These are phyloP conservation scores for Hipposideros larvatus DNA, from an alignment of 2,797 vertebrate species.

Conservation along the genomic window DNA sequence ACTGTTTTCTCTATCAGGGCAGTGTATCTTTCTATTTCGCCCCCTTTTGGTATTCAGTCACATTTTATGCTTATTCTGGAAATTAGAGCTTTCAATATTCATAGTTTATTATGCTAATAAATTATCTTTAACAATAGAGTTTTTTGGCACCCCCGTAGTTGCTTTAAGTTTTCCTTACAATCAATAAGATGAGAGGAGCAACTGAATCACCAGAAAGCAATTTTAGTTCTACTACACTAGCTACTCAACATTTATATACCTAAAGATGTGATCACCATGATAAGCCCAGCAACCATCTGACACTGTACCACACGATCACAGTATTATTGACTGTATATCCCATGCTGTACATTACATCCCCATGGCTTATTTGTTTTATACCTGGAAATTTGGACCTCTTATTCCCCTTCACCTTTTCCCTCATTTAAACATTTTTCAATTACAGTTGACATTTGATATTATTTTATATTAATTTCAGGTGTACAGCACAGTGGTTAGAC, in stretches of 20 bases:
- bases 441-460: no score
- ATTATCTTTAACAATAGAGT: constrained; percentile 68
- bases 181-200: constrained; percentile 56
- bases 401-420: no score
- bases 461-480: no score
- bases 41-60: constrained; percentile 61
- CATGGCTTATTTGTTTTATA: no score
- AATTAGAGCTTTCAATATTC: constrained; percentile 63
- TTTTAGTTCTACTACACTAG: constrained; percentile 65
- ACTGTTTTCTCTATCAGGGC: constrained; percentile 46
- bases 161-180: constrained; percentile 75
- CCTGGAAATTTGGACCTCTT: no score
- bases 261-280: no score
- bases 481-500: no score
- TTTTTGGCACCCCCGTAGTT: constrained; percentile 50
- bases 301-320: no score
- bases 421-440: no score
- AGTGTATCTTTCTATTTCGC: constrained; percentile 68
- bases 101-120: constrained; percentile 77
- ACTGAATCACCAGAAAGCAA: constrained; percentile 51
- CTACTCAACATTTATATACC: background rate
- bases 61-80: constrained; percentile 68
- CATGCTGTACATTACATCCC: no score
- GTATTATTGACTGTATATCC: no score
- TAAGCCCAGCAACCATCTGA: no score